Conservation (phyloP, 2,113 vertebrate genomes). For the Hippopotamus amphibius region DNA sequence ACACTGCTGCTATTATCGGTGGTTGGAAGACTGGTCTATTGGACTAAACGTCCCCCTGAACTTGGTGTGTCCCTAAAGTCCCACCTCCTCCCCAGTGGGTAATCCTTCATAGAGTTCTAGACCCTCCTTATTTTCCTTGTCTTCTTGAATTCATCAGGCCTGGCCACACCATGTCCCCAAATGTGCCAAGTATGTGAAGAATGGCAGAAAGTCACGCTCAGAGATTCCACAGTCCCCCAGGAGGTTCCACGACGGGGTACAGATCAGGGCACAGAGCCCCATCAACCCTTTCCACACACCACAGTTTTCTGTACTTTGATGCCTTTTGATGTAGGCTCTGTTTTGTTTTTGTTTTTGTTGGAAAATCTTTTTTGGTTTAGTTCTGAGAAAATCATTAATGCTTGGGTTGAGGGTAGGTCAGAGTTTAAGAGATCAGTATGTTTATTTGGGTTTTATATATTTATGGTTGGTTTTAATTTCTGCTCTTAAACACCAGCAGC, state of each 20-base stretch:
- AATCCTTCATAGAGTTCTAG: neutral
- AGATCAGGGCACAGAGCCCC: neutral
- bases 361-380: slow-evolving; percentile 19
- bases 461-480: slow-evolving; percentile 57
- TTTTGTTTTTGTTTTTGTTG: neutral
- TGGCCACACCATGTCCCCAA: neutral
- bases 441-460: slow-evolving; percentile 56
- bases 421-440: slow-evolving; percentile 37
- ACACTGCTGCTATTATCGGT: neutral
- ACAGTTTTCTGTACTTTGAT: neutral
- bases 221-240: neutral
- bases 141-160: neutral
- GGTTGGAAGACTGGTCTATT: neutral
- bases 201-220: neutral
- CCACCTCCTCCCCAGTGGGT: neutral
- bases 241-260: neutral
- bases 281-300: neutral
- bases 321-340: neutral
- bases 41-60: neutral
- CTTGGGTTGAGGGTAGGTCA: slow-evolving; percentile 19
- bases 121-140: neutral
- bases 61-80: neutral
- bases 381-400: slow-evolving; percentile 61
- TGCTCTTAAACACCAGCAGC: slow-evolving; percentile 56
- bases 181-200: neutral